Base-by-base conservation (phyloP, 2,113 vertebrate genomes). In the Pteruthius melanotis region DNA sequence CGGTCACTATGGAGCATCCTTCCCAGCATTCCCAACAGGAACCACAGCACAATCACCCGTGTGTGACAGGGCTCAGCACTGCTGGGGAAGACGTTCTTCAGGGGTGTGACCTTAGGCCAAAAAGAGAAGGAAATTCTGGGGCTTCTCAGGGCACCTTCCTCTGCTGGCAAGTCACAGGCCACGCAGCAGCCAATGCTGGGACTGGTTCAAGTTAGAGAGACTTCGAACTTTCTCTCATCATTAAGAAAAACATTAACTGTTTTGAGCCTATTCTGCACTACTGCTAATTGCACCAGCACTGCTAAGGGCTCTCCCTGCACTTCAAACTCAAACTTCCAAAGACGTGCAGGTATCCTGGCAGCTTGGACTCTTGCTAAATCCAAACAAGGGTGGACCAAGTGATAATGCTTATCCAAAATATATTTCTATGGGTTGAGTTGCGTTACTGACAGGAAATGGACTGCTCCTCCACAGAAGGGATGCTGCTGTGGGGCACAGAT, bases 31-130 rank as follows among this genome's bases (percentile, higher is more conserved):
- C 78, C 65, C 54, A 54, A 1, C 5, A 49, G 19, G 66, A 88
- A 86, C 16, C 53, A 24, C 9, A 60, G 10, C 57, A 87, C 30
- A 83, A 19, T 23, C 52, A 65, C 64, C 90, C 59, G 40, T 33
- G 44, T 59, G 39, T 45, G 15, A 53, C 52, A 11, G 24, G 40
- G 42, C 16, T 80, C 39, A 3, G n/a, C 66, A 13, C 8, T 56
- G 45, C 66, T 77, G 60, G 56, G 71, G 13, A 66, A 52, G 52
- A 59, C 0, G 3, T 33, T 61, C 63, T 76, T 81, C 47, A 64
- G n/a, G 33, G 64, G 26, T 0, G 0, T 64, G 83, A 89, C 44
- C 31, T 54, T 47, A 5, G 64, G 42, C 24, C 60, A 49, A 0
- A 2, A 68, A 52, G 24, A 49, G 42, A 80, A 84, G 65, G 22